phyloP scores from a whole-genome alignment of 2,888 invertebrate species.

The Panopea generosa region DNA sequence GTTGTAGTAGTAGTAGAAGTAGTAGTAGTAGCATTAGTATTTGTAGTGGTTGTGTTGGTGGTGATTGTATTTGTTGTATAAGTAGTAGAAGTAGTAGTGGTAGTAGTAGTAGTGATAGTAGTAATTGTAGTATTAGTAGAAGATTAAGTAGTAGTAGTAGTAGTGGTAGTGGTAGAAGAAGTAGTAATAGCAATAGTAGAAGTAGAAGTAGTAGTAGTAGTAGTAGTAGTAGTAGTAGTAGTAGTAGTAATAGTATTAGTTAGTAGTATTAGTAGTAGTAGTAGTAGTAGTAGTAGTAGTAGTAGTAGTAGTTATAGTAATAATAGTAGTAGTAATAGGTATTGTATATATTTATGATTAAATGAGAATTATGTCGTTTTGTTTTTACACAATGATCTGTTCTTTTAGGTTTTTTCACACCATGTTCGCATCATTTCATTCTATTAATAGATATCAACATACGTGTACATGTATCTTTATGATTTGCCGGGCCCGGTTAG shows the following conservation, averaged over 20 bases:
- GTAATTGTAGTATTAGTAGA: neutral
- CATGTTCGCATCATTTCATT: too few relatives aligned
- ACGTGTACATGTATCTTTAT: too few relatives aligned
- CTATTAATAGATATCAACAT: too few relatives aligned
- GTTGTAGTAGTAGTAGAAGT: conserved; percentile 6
- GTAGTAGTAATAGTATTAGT: conserved; percentile 7
- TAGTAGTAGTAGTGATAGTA: neutral
- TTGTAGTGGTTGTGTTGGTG: neutral
- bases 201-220: conserved; percentile 6
- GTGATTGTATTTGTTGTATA: too few relatives aligned
- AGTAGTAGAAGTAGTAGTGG: conserved; percentile 5
- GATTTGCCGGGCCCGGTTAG: too few relatives aligned
- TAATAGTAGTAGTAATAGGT: neutral
- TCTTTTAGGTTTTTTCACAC: too few relatives aligned
- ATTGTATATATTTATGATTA: too few relatives aligned
- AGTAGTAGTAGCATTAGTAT: neutral
- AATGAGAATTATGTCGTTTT: too few relatives aligned
- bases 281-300: conserved; percentile 6
- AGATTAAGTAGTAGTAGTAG: conserved; percentile 3
- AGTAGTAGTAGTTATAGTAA: conserved; percentile 2
- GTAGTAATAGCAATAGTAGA: neutral
- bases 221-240: conserved; percentile 10
- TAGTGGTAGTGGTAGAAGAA: conserved; percentile 1
- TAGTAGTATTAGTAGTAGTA: neutral
- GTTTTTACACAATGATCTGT: too few relatives aligned